Percentiles rank a stretch among this genome's conserved stretches.
These are phyloP conservation scores for Hydrotaea diabolus DNA, from an alignment of 2,888 invertebrate species.

Conservation along the genomic window DNA sequence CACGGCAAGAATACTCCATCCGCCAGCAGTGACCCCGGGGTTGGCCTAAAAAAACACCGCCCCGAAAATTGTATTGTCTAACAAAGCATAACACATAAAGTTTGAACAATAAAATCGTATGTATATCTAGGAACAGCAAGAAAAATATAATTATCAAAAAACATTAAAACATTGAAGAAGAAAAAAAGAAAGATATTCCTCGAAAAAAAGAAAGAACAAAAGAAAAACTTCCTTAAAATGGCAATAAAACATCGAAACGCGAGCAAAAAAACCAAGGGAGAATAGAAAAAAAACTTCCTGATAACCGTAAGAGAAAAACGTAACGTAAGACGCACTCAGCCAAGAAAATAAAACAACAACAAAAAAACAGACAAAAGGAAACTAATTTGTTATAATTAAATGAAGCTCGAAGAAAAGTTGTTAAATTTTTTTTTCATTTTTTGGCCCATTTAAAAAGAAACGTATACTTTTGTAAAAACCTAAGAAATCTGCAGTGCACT, in stretches of 20 bases:
- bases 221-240: constrained; percentile 2
- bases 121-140: background rate
- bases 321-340: background rate
- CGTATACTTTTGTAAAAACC: background rate
- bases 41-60: background rate
- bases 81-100: constrained; percentile 40
- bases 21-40: background rate
- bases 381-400: constrained; percentile 26
- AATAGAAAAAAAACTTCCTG: constrained; percentile 7
- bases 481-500: too few relatives aligned
- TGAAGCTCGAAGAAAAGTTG: constrained; percentile 2
- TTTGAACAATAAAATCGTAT: constrained; percentile 23
- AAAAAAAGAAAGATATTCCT: background rate
- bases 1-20: background rate
- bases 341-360: too few relatives aligned
- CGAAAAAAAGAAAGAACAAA: background rate
- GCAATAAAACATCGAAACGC: constrained; percentile 17
- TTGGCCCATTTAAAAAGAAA: background rate
- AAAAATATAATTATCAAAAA: constrained; percentile 32
- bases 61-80: constrained; percentile 33
- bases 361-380: too few relatives aligned
- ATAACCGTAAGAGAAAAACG: background rate
- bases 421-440: background rate
- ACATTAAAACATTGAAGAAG: constrained; percentile 1
- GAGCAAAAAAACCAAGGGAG: background rate